Conservation (phyloP, 2,113 vertebrate genomes). For the Numida meleagris region DNA sequence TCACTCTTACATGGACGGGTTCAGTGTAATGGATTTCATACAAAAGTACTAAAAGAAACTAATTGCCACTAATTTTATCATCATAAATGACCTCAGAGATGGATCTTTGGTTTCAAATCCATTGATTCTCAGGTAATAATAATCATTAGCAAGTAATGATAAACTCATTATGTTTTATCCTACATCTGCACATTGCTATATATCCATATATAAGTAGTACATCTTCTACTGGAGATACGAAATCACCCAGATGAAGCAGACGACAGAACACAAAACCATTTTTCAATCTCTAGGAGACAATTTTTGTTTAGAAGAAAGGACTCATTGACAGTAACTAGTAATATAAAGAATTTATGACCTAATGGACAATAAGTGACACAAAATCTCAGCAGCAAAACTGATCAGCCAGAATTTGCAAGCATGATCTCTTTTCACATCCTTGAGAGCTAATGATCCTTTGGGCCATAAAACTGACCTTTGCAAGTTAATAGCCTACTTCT, state of each 20-base stretch:
- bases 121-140: background rate
- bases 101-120: constrained; percentile 9
- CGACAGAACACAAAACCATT: background rate
- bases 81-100: background rate
- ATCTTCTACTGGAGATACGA: background rate
- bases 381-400: constrained; percentile 16
- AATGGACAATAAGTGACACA: background rate
- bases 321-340: background rate
- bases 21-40: background rate
- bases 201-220: background rate
- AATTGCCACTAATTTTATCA: background rate
- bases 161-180: background rate
- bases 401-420: background rate
- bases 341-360: background rate
- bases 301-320: background rate
- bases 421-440: background rate
- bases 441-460: background rate
- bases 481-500: constrained; percentile 25
- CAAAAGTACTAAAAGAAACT: background rate
- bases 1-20: background rate
- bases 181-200: background rate
- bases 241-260: background rate
- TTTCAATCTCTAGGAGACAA: background rate
- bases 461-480: constrained; percentile 10
- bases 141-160: constrained; percentile 34